These are phyloP conservation scores for Heterodera filipjevi DNA, from an alignment of 2,888 invertebrate genomes.

Conservation along the genomic window DNA sequence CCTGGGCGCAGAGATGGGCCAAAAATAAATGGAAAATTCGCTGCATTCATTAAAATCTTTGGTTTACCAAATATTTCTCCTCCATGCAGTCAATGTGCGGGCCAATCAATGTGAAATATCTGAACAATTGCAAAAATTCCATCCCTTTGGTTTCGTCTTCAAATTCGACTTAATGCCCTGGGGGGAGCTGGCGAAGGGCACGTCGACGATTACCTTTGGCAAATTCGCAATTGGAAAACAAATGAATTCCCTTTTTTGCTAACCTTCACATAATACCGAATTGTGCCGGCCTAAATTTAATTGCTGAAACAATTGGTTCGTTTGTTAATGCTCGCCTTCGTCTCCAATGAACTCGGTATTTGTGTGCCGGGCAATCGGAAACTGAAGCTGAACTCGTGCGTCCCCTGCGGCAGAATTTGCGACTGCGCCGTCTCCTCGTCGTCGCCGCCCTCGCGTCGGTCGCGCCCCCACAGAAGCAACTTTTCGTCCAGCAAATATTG, in stretches of 20 bases:
- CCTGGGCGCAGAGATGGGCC: slow-evolving; percentile 71
- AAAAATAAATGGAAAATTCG: slow-evolving; percentile 58
- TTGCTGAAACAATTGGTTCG: not conserved
- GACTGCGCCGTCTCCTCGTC: slow-evolving; percentile 55
- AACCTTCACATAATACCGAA: slow-evolving; percentile 29
- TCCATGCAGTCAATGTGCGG: slow-evolving; percentile 82
- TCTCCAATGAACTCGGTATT: slow-evolving; percentile 79
- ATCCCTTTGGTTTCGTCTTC: not conserved
- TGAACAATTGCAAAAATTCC: not conserved
- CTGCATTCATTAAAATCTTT: not conserved
- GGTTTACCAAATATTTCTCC: slow-evolving; percentile 76
- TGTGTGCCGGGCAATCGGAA: slow-evolving; percentile 76
- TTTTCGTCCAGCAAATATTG: slow-evolving; percentile 79
- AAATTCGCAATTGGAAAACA: slow-evolving; percentile 75
- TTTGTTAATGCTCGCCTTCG: slow-evolving; percentile 65
- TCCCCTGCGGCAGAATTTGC: slow-evolving; percentile 75
- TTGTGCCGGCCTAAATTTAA: slow-evolving; percentile 23
- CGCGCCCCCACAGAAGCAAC: slow-evolving; percentile 77
- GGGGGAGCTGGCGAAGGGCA: slow-evolving; percentile 79
- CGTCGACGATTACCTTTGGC: slow-evolving; percentile 72
- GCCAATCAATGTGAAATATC: slow-evolving; percentile 77
- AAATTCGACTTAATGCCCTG: slow-evolving; percentile 75
- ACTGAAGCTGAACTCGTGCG: slow-evolving; percentile 76
- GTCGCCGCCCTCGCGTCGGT: slow-evolving; percentile 68
- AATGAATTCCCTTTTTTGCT: too few species aligned